phyloP scores from a whole-genome alignment of 2,113 vertebrate genomes.

The Nothoprocta pentlandii region DNA sequence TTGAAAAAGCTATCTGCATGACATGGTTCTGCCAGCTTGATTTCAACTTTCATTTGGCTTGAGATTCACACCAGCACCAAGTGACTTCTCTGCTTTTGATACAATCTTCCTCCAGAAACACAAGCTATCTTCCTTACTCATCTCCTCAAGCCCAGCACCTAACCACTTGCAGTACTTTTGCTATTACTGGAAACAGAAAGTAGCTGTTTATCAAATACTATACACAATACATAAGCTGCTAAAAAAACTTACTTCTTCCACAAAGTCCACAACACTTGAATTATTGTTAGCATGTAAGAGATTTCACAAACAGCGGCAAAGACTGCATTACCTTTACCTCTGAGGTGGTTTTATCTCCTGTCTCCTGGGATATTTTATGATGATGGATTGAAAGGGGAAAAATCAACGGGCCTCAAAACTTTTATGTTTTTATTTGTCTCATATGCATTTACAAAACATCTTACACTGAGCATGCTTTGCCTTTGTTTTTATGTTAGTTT shows the following conservation, averaged over 20 bases:
- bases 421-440: neutral
- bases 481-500: neutral
- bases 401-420: neutral
- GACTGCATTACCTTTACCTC: neutral
- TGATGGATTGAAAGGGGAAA: neutral
- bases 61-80: neutral
- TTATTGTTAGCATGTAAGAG: neutral
- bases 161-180: rapidly evolving
- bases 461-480: rapidly evolving
- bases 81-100: neutral
- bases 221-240: rapidly evolving
- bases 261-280: neutral
- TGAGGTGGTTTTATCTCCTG: neutral
- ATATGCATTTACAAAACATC: neutral
- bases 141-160: neutral
- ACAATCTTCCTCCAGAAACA: neutral
- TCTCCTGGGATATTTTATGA: neutral
- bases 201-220: neutral
- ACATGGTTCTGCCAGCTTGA: neutral
- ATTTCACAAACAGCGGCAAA: neutral
- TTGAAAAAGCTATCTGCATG: neutral
- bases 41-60: neutral
- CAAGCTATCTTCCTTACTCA: neutral
- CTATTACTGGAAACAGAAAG: neutral
- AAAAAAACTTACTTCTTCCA: neutral